Base-by-base conservation (phyloP, 2,888 invertebrate species). In the Rhimphoctona megacephalus region DNA sequence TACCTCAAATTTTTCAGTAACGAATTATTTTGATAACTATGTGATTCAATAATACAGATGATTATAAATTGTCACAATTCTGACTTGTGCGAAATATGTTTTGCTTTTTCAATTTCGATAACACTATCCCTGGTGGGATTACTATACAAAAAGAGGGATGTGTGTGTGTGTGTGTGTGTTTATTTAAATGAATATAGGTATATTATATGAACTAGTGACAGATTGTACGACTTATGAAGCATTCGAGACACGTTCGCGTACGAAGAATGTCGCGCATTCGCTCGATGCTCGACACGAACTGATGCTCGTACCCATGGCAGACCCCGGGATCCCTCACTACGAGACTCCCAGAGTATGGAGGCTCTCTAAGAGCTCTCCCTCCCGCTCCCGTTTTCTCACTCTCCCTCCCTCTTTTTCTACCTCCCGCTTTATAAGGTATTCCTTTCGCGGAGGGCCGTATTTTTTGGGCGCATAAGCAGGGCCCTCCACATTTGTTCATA, bases 251-350 rank as follows among this genome's bases (percentile, higher is more conserved):
- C 86, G 84, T 86, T 39, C 86, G 86, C 69, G 74, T 61, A 81
- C 77, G 81, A 86, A 80, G 86, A 86, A 86, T 86, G 86, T 73
- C 83, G 78, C 84, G 86, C 84, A 84, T 84, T 81, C 81, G 81
- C 84, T 84, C 86, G 86, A 83, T 81, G 86, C 86, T 78, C 84
- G 81, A 86, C 81, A 81, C 84, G 81, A 64, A 86, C 86, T 86
- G 83, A 74, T 64, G 76, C 46, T 72, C 33, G 66, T 43, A 36
- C 52, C 72, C 77, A 81, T 69, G 81, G 73, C 84, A 64, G 78
- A 74, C 52, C 86, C 86, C 80, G 81, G 86, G 86, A 83, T 86
- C 81, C 81, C 83, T 81, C 79, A 52, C 39, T 73, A n/a, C 78
- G 39, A 67, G 73, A 64, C 76, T 83, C 85, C 66, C 73, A 73